phyloP scores from a whole-genome alignment of 2,888 invertebrate genomes.

The Dryomyza anilis region DNA sequence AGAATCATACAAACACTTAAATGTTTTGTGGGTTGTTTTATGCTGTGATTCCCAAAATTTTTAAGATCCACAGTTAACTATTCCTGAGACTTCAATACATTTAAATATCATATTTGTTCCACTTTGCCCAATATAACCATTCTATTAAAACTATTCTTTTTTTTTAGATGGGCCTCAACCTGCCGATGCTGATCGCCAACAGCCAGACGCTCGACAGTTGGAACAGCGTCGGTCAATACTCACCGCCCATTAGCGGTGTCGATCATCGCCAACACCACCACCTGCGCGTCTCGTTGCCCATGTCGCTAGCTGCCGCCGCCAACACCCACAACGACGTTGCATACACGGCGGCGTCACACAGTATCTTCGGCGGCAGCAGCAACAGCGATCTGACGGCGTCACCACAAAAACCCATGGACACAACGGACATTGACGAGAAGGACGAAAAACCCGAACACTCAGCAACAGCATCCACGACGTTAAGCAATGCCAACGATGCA shows the following conservation, averaged over 20 bases:
- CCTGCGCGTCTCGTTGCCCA: slow-evolving; percentile 50
- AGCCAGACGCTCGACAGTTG: slow-evolving; percentile 53
- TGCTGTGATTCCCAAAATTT: no score
- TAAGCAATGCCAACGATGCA: background rate
- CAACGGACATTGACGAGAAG: slow-evolving; percentile 52
- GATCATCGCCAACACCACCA: slow-evolving; percentile 36
- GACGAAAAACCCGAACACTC: slow-evolving; percentile 48
- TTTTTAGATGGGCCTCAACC: slow-evolving; percentile 53
- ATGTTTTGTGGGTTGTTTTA: no score
- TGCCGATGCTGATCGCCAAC: slow-evolving; percentile 56
- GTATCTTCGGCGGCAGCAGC: slow-evolving; percentile 45
- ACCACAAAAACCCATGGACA: slow-evolving; percentile 54
- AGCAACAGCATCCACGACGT: slow-evolving; percentile 42
- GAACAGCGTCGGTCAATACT: slow-evolving; percentile 54
- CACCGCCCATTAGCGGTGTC: slow-evolving; percentile 47
- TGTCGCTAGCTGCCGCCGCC: slow-evolving; percentile 34
- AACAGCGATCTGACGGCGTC: slow-evolving; percentile 53
- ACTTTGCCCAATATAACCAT: no score
- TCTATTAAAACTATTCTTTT: background rate
- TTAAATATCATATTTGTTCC: no score
- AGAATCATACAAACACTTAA: no score
- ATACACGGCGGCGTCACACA: slow-evolving; percentile 29
- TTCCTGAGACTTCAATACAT: no score
- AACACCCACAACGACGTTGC: slow-evolving; percentile 28
- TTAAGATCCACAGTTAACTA: no score